phyloP scores from a whole-genome alignment of 2,888 invertebrate species.

The Agrenia bidenticulata region DNA sequence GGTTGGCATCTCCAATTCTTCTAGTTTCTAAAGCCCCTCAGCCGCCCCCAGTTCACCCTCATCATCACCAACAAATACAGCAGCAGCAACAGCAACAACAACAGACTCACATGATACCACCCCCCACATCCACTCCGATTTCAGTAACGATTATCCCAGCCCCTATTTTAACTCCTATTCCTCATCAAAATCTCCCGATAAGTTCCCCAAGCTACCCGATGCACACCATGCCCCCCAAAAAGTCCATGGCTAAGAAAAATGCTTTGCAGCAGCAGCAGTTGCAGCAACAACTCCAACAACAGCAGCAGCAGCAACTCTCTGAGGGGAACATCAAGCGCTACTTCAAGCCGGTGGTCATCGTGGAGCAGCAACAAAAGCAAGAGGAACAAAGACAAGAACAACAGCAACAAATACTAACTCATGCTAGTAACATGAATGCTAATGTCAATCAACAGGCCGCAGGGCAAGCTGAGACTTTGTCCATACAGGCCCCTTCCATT shows the following conservation, averaged over 20 bases:
- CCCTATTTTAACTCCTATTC: constrained; percentile 11
- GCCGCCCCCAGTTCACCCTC: not conserved
- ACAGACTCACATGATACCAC: not conserved
- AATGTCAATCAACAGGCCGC: not conserved
- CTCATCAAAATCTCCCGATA: constrained; percentile 4
- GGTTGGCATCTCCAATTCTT: not conserved
- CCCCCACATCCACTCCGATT: constrained; percentile 13
- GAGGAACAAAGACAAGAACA: constrained; percentile 10
- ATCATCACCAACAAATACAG: constrained; percentile 3
- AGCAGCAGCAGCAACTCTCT: not conserved
- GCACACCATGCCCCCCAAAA: constrained; percentile 37
- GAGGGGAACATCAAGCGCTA: constrained; percentile 32
- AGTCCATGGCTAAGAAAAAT: constrained; percentile 31
- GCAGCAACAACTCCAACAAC: constrained; percentile 5
- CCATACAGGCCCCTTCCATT: not conserved
- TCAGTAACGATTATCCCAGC: constrained; percentile 13
- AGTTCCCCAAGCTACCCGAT: constrained; percentile 22
- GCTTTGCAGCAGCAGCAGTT: constrained; percentile 17
- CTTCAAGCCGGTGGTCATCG: constrained; percentile 34
- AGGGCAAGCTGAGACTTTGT: not conserved
- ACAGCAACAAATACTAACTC: constrained; percentile 19
- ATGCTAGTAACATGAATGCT: not conserved
- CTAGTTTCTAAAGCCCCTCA: not conserved
- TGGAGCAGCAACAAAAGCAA: not conserved
- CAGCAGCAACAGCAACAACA: constrained; percentile 4